Evolutionary conservation across 2,888 invertebrate species (phyloP), one percentile per base, ranked within the genome.

Genomic region (Athalia cordata): DNA sequence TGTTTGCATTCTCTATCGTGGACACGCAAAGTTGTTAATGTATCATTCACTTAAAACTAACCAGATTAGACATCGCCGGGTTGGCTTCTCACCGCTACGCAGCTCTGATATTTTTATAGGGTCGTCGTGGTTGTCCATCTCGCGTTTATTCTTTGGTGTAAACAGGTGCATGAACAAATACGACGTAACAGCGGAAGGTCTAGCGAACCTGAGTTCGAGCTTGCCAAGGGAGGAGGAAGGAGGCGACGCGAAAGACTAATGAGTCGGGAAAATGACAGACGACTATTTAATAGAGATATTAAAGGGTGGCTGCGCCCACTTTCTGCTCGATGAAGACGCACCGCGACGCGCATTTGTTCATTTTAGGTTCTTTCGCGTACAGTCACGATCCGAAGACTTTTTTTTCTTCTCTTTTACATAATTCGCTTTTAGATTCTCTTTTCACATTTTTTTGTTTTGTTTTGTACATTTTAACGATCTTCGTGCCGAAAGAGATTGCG

Each of bases 211-310:
- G 29, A 29, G 29, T 29, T 29, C 2, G 29, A 29, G 29, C 29
- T 29, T 29, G 29, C 29, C 29, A 29, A 29, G 29, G 29, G 29
- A 3, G 15, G 59, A 5, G 13, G 50, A 45, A 4, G 43, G 9
- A n/a, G n/a, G 13, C 45, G 13, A 50, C 15, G n/a, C 74, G 62
- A 9, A 45, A 75, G 74, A 75, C 62, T 75, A 75, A 75, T 64
- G 64, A 75, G n/a, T 50, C 50, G 64, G 62, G 43, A 62, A 62
- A 75, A 64, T 75, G 62, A 75, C 62, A 47, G 49, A 74, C 7
- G 74, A 61, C 61, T 61, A 61, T 74, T 61, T 74, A 43, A 74
- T 74, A 74, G 74, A 74, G 74, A 74, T 59, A 61, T 74, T 52
- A 74, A 15, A 15, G 55, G 55, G 68, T 61, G 61, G 13, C 15